Conservation (phyloP, 2,888 invertebrate species). For the Malachius bipustulatus region DNA sequence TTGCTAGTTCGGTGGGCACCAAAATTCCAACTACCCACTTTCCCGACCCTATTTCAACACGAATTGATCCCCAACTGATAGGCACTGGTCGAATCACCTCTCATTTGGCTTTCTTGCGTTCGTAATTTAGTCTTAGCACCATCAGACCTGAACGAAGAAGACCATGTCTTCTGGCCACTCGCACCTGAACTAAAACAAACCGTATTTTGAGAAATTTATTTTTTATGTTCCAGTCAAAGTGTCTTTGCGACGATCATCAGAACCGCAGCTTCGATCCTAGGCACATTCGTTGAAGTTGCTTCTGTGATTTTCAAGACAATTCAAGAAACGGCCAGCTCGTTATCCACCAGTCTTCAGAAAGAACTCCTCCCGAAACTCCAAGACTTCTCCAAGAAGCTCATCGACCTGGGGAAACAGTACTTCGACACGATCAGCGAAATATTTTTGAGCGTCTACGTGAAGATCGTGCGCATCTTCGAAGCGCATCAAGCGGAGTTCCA, state of each 20-base stretch:
- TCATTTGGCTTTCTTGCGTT: conserved; percentile 3
- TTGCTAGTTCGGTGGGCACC: too few species aligned
- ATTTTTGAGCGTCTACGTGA: conserved; percentile 37
- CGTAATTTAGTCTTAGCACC: too few species aligned
- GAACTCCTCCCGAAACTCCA: conserved; percentile 32
- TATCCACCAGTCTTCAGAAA: conserved; percentile 30
- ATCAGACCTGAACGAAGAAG: too few species aligned
- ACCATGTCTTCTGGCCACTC: too few species aligned
- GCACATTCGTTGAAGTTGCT: conserved; percentile 30
- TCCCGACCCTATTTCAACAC: too few species aligned
- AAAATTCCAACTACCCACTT: too few species aligned
- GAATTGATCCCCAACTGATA: too few species aligned
- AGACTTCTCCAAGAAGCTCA: conserved; percentile 36
- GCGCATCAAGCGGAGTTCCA: conserved; percentile 55
- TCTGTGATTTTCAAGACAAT: conserved; percentile 32
- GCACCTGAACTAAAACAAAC: too few species aligned
- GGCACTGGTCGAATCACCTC: conserved; percentile 1
- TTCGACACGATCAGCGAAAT: conserved; percentile 36
- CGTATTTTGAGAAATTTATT: too few species aligned
- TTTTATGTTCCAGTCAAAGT: conserved; percentile 35
- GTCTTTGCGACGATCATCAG: conserved; percentile 35
- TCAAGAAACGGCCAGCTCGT: conserved; percentile 29
- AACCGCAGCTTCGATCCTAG: conserved; percentile 31
- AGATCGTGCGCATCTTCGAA: conserved; percentile 46
- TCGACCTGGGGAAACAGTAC: conserved; percentile 39